Evolutionary conservation across 2,797 vertebrate species (phyloP).

Genomic region (Novumbra hubbsi): DNA sequence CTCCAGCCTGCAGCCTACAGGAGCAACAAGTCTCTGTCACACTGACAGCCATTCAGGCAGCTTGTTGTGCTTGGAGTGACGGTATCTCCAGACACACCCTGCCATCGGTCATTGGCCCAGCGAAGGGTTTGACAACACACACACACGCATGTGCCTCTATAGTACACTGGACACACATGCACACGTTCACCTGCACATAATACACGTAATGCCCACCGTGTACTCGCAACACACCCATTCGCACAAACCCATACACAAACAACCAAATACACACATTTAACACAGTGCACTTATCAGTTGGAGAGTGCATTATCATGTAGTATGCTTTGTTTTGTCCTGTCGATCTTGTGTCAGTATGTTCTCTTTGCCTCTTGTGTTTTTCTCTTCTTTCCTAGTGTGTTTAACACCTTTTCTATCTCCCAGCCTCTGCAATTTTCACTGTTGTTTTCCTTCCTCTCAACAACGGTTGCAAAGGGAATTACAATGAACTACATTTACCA

Average conservation of each 20-base stretch:
- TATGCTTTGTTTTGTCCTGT: slow-evolving; percentile 32
- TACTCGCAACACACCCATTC: not conserved
- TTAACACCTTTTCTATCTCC: slow-evolving; percentile 8
- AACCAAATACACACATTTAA: slow-evolving; percentile 12
- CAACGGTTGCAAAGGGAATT: not conserved
- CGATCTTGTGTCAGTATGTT: not conserved
- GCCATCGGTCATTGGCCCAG: not conserved
- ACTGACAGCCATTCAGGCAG: slow-evolving; percentile 10
- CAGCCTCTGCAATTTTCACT: not conserved
- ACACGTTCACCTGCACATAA: not conserved
- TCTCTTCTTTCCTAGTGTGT: not conserved
- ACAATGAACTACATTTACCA: too few relatives aligned
- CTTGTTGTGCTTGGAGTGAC: slow-evolving; percentile 10
- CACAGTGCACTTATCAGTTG: not conserved
- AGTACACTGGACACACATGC: too few relatives aligned
- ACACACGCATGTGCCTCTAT: too few relatives aligned
- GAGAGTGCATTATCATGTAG: slow-evolving; percentile 35
- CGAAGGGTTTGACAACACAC: not conserved
- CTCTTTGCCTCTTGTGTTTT: not conserved
- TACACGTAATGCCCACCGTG: not conserved
- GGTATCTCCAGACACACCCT: not conserved
- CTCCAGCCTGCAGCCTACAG: not conserved
- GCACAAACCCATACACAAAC: not conserved
- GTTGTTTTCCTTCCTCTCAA: slow-evolving; percentile 20
- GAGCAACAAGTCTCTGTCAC: slow-evolving; percentile 26